Percentiles rank a stretch among this genome's conserved stretches.
Conservation (phyloP, 1,140 invertebrate species). For the Drosophila sp. region DNA sequence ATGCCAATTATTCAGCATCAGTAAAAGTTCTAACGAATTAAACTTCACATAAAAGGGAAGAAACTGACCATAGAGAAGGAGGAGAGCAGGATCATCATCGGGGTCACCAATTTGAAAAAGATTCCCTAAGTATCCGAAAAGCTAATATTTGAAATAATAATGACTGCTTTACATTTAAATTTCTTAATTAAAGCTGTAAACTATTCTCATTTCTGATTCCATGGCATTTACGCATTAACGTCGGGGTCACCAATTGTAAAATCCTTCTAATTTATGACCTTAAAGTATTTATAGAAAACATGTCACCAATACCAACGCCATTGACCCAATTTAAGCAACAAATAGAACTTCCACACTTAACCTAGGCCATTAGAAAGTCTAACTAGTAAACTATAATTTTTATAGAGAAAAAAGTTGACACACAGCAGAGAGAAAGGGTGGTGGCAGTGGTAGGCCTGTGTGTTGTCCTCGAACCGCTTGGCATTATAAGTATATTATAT, state of each 20-base stretch:
- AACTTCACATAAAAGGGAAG: not conserved
- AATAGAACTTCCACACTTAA: slow-evolving; percentile 6
- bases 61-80: too few relatives aligned
- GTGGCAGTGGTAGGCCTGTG: slow-evolving; percentile 40
- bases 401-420: slow-evolving; percentile 53
- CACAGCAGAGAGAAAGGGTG: slow-evolving; percentile 22
- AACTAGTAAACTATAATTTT: slow-evolving; percentile 64
- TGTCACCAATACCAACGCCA: slow-evolving; percentile 13
- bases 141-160: not conserved
- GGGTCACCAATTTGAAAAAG: not conserved
- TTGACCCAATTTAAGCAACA: slow-evolving; percentile 37
- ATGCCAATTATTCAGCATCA: slow-evolving; percentile 45
- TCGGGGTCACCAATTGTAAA: slow-evolving; percentile 8
- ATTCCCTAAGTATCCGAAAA: not conserved
- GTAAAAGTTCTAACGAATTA: not conserved
- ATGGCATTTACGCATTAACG: not conserved
- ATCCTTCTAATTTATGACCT: not conserved
- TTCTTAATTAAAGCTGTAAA: not conserved
- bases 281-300: slow-evolving; percentile 5
- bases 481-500: slow-evolving; percentile 50
- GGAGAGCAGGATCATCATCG: not conserved
- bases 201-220: not conserved
- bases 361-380: slow-evolving; percentile 58
- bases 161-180: not conserved
- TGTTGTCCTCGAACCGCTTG: slow-evolving; percentile 68